Evolutionary conservation across 2,888 invertebrate species (phyloP).

Genomic region (Metalampra italica): DNA sequence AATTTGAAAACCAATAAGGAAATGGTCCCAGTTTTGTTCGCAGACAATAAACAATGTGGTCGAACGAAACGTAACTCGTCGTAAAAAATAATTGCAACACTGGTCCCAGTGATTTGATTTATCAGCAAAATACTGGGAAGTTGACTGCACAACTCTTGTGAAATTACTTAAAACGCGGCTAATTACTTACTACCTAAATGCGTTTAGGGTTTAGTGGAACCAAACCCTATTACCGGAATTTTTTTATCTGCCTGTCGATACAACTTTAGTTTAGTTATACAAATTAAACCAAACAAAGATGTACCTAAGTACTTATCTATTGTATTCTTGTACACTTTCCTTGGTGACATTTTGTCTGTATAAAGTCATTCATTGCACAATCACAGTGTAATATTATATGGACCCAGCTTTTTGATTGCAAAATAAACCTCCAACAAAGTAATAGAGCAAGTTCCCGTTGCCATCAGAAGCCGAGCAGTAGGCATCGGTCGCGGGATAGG

Average conservation of each 20-base stretch:
- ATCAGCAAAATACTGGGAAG: constrained; percentile 13
- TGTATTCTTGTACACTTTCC: too few relatives aligned
- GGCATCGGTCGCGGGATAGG: constrained; percentile 50
- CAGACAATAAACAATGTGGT: constrained; percentile 15
- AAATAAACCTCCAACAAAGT: neutral
- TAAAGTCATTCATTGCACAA: too few relatives aligned
- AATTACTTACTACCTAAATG: too few relatives aligned
- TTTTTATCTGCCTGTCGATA: too few relatives aligned
- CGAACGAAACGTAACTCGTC: constrained; percentile 6
- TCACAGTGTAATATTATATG: neutral
- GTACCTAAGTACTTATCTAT: too few relatives aligned
- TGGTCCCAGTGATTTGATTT: constrained; percentile 11
- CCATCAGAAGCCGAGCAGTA: neutral
- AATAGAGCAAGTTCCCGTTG: neutral
- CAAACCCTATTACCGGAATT: too few relatives aligned
- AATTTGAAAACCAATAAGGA: constrained; percentile 7
- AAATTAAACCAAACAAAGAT: too few relatives aligned
- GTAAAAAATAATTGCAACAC: constrained; percentile 8
- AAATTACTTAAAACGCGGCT: too few relatives aligned
- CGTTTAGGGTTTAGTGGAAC: too few relatives aligned
- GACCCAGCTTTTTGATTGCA: neutral
- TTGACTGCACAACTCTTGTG: neutral
- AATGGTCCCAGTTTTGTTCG: constrained; percentile 8
- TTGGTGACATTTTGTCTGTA: too few relatives aligned
- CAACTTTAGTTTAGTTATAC: too few relatives aligned